These are phyloP conservation scores for Sula dactylatra DNA, from an alignment of 2,113 vertebrate genomes.

Conservation along the genomic window DNA sequence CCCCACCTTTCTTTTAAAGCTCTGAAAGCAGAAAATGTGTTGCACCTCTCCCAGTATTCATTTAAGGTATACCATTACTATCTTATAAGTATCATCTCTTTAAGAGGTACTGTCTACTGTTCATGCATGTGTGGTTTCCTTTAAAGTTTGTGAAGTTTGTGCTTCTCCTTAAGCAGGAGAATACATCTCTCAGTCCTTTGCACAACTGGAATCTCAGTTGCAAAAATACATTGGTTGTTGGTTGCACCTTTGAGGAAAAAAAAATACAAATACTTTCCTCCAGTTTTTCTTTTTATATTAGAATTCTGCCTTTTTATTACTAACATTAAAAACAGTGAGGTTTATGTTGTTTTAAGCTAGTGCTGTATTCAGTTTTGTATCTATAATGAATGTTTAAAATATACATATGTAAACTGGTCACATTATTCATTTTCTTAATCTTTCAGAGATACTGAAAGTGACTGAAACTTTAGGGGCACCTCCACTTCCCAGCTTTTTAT, in stretches of 20 bases:
- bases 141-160: constrained; percentile 22
- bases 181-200: constrained; percentile 17
- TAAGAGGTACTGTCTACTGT: constrained; percentile 12
- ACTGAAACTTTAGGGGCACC: constrained; percentile 41
- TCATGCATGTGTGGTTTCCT: constrained; percentile 17
- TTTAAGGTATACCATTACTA: constrained; percentile 29
- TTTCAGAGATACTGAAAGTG: constrained; percentile 48
- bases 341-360: constrained; percentile 60
- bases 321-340: constrained; percentile 47
- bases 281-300: constrained; percentile 51
- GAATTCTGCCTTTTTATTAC: constrained; percentile 62
- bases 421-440: constrained; percentile 43
- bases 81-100: constrained; percentile 46
- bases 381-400: constrained; percentile 56
- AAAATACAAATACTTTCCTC: constrained; percentile 41
- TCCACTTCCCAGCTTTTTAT: constrained; percentile 54
- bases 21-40: constrained; percentile 14
- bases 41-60: constrained; percentile 31
- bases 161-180: constrained; percentile 6
- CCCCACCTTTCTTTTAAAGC: neutral
- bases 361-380: constrained; percentile 65
- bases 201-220: constrained; percentile 67
- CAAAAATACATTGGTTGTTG: constrained; percentile 15
- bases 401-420: constrained; percentile 16
- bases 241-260: constrained; percentile 43